Evolutionary conservation across 2,797 vertebrate genomes (phyloP).

Genomic region (Liasis olivaceus): DNA sequence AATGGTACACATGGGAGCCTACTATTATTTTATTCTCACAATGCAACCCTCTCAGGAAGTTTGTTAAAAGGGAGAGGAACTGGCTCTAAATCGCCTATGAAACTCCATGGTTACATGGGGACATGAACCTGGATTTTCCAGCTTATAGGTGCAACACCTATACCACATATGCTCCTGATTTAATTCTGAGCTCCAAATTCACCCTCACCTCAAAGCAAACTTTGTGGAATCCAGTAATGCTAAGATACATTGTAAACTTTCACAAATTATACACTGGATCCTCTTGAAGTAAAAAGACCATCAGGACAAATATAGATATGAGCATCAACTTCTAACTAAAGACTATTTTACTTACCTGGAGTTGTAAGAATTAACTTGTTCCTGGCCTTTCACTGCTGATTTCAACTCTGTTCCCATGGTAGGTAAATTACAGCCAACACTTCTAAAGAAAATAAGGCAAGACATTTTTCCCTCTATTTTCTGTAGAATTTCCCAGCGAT

Average conservation of each 20-base stretch:
- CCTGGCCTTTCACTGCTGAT: not conserved
- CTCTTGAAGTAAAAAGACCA: not conserved
- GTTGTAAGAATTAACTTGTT: not conserved
- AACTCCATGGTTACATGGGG: not conserved
- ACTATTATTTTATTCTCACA: not conserved
- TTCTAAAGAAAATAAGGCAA: not conserved
- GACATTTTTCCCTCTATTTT: not conserved
- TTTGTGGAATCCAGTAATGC: not conserved
- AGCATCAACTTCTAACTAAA: not conserved
- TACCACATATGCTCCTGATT: not conserved
- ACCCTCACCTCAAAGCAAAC: not conserved
- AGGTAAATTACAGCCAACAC: not conserved
- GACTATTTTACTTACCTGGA: not conserved
- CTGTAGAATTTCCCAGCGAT: not conserved
- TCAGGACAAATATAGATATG: not conserved
- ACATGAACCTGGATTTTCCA: not conserved
- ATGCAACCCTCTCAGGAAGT: not conserved
- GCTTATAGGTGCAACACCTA: not conserved
- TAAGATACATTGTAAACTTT: not conserved
- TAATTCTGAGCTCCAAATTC: not conserved
- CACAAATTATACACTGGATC: not conserved
- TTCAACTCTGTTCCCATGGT: not conserved
- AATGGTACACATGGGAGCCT: not conserved
- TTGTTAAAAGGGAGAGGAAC: not conserved
- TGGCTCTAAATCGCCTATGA: not conserved